A percentile compares a stretch with the other conserved stretches of the same genome.
Conservation (phyloP, 64 coral and sea anemone genomes). For the Pocillopora damicornis region DNA sequence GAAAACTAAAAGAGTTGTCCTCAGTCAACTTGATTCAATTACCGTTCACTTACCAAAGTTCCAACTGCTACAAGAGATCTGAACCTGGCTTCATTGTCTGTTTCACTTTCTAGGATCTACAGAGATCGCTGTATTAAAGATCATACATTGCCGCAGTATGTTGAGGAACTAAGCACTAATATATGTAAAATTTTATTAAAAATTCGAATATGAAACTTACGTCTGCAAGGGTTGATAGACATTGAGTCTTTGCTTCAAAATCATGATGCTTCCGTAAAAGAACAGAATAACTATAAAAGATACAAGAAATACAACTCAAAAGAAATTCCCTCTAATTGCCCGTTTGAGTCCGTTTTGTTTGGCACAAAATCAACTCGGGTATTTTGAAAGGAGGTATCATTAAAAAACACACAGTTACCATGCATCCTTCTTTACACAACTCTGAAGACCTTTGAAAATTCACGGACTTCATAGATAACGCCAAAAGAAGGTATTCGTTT, state of each 20-base stretch:
- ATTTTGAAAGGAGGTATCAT: too few species aligned
- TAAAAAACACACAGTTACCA: too few species aligned
- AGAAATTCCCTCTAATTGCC: background rate
- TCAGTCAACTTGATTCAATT: too few species aligned
- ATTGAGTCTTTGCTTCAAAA: constrained; percentile 76
- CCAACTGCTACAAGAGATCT: constrained; percentile 59
- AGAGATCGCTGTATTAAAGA: background rate
- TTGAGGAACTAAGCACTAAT: background rate
- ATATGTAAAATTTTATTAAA: background rate
- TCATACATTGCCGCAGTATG: background rate
- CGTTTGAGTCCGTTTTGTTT: background rate
- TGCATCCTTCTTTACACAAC: too few species aligned
- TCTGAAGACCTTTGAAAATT: too few species aligned
- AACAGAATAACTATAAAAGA: constrained; percentile 73
- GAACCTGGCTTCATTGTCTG: constrained; percentile 64
- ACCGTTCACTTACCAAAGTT: constrained; percentile 46
- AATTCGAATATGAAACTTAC: constrained; percentile 47
- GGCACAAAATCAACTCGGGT: too few species aligned
- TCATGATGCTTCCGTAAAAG: constrained; percentile 65
- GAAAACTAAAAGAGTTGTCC: too few species aligned
- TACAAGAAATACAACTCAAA: background rate
- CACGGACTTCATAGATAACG: too few species aligned
- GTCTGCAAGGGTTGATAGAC: constrained; percentile 44
- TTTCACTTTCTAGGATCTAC: constrained; percentile 57
- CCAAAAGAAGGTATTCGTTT: too few species aligned